These are phyloP conservation scores for Diachrysia chrysitis DNA, from an alignment of 2,888 invertebrate species.

Conservation along the genomic window DNA sequence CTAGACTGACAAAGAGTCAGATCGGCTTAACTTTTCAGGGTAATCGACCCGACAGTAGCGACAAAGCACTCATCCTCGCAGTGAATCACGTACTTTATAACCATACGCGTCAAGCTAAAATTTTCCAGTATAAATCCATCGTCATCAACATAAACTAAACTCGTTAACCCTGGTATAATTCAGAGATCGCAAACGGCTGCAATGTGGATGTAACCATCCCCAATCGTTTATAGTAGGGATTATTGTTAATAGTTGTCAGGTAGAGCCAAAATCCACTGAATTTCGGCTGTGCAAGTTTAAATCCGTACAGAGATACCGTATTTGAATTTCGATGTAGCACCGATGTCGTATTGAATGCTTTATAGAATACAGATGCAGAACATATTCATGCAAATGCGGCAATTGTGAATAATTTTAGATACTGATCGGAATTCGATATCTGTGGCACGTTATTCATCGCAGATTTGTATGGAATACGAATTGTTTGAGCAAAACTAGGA, in stretches of 20 bases:
- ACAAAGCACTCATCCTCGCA: conserved; percentile 17
- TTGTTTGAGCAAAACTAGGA: background rate
- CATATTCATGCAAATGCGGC: conserved; percentile 1
- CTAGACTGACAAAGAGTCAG: background rate
- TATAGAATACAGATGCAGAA: conserved; percentile 2
- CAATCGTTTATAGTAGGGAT: conserved; percentile 53
- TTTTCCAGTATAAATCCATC: conserved; percentile 50
- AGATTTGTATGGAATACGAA: conserved; percentile 2
- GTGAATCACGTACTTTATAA: background rate
- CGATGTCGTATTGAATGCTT: conserved; percentile 3
- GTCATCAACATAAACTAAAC: conserved; percentile 38
- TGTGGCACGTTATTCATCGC: background rate
- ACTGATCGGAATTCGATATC: conserved; percentile 6
- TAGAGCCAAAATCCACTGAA: conserved; percentile 40
- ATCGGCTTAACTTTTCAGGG: conserved; percentile 4
- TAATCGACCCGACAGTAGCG: conserved; percentile 11
- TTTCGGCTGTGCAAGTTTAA: conserved; percentile 38
- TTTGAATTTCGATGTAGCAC: conserved; percentile 23
- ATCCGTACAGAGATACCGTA: conserved; percentile 1
- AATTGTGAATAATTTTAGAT: conserved; percentile 5
- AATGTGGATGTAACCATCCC: conserved; percentile 37
- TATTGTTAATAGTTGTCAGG: conserved; percentile 55
- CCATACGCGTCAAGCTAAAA: conserved; percentile 13
- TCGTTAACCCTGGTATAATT: conserved; percentile 41
- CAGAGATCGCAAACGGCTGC: conserved; percentile 25